phyloP scores from a whole-genome alignment of 2,113 vertebrate species.

The Zeus faber region DNA sequence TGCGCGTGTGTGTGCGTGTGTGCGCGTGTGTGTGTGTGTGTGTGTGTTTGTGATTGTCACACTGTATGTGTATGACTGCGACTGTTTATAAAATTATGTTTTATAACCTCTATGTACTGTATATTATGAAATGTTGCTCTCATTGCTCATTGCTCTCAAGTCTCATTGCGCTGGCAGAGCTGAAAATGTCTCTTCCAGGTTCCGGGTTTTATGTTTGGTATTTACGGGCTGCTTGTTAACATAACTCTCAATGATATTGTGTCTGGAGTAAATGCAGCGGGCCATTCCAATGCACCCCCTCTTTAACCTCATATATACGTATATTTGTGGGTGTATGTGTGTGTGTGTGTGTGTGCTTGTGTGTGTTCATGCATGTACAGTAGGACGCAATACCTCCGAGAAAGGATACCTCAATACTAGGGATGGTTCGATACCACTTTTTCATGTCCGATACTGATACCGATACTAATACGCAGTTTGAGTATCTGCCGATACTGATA shows the following conservation, averaged over 20 bases:
- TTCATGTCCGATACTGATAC: too few species aligned
- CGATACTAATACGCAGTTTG: too few species aligned
- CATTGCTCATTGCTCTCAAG: too few species aligned
- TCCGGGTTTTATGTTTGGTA: slow-evolving; percentile 2
- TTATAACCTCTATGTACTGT: too few species aligned
- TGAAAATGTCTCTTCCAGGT: neutral
- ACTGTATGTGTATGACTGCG: slow-evolving; percentile 12
- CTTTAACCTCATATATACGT: neutral
- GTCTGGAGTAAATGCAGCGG: neutral
- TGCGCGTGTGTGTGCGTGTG: neutral
- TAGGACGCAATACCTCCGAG: too few species aligned
- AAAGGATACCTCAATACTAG: too few species aligned
- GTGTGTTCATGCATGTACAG: too few species aligned
- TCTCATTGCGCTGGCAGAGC: neutral
- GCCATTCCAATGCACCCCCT: neutral
- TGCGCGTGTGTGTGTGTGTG: neutral
- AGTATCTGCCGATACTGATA: too few species aligned
- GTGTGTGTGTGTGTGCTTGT: neutral
- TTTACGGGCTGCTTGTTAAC: slow-evolving; percentile 1
- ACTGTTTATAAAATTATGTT: too few species aligned
- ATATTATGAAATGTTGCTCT: too few species aligned
- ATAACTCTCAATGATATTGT: neutral
- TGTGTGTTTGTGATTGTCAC: slow-evolving; percentile 11
- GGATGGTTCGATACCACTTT: too few species aligned
- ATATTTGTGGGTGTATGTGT: neutral